These are phyloP conservation scores for Tetraodon nigroviridis DNA, from an alignment of 2,113 vertebrate species.

Conservation along the genomic window DNA sequence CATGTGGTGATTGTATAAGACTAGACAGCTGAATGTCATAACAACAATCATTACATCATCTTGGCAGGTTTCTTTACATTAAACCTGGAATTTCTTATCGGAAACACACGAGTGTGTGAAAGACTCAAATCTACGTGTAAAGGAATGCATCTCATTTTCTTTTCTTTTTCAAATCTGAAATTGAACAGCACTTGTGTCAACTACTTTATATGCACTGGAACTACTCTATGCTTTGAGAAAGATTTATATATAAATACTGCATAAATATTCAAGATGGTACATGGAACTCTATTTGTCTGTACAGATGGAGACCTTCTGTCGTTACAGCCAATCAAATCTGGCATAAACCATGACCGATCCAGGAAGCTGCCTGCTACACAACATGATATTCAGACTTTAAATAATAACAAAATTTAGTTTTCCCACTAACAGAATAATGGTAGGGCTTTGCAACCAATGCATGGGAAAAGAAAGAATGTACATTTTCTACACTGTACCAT, in stretches of 20 bases:
- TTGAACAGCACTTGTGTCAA: no score
- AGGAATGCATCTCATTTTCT: no score
- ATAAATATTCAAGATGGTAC: neutral
- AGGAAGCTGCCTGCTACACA: neutral
- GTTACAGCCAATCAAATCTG: neutral
- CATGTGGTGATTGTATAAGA: neutral
- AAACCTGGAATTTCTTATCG: neutral
- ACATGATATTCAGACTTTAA: neutral
- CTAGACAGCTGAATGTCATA: neutral
- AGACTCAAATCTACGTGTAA: no score
- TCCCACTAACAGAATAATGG: neutral
- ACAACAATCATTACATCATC: neutral
- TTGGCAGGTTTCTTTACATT: neutral
- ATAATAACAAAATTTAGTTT: neutral
- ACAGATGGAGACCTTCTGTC: neutral
- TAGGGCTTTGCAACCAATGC: neutral
- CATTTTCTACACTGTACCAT: neutral
- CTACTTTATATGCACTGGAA: neutral
- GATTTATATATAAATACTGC: neutral
- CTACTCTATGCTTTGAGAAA: neutral
- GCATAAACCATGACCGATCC: neutral
- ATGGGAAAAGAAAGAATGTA: neutral
- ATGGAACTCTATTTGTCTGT: neutral
- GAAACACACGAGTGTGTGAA: no score
- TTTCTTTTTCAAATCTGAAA: no score